phyloP scores from a whole-genome alignment of 1,140 invertebrate species.

The Polypedilum pembai region DNA sequence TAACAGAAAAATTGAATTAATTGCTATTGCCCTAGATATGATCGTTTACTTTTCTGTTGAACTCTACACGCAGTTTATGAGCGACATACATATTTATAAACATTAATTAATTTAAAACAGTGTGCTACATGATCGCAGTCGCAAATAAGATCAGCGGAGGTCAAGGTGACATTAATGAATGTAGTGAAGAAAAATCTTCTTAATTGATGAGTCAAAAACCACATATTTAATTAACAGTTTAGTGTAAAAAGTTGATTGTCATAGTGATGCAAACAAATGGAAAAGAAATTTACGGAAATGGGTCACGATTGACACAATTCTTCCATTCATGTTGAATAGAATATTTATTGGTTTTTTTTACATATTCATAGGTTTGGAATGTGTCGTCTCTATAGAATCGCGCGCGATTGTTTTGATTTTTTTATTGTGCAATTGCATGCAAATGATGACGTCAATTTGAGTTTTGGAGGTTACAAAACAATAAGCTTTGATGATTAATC shows the following conservation, averaged over 20 bases:
- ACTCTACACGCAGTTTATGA: neutral
- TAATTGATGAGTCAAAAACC: slow-evolving; percentile 6
- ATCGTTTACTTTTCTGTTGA: too few relatives aligned
- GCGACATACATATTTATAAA: slow-evolving; percentile 3
- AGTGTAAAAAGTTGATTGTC: neutral
- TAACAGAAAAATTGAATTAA: too few relatives aligned
- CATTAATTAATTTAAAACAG: slow-evolving; percentile 1
- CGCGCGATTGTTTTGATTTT: neutral
- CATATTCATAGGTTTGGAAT: neutral
- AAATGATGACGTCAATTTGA: neutral
- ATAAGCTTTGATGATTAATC: too few relatives aligned
- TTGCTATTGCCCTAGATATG: too few relatives aligned
- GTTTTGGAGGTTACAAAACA: too few relatives aligned
- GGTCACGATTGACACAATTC: slow-evolving; percentile 10
- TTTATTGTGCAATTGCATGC: neutral
- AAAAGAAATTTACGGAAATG: neutral
- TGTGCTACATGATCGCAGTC: neutral
- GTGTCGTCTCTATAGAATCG: neutral
- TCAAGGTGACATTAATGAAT: neutral
- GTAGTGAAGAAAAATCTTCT: neutral
- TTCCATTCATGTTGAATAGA: neutral
- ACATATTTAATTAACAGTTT: neutral
- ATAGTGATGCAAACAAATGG: neutral
- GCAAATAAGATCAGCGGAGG: neutral
- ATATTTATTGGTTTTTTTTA: neutral